A percentile compares a stretch with the other conserved stretches of the same genome.
phyloP scores from a whole-genome alignment of 2,888 invertebrate genomes.

The Sesamia inferens region DNA sequence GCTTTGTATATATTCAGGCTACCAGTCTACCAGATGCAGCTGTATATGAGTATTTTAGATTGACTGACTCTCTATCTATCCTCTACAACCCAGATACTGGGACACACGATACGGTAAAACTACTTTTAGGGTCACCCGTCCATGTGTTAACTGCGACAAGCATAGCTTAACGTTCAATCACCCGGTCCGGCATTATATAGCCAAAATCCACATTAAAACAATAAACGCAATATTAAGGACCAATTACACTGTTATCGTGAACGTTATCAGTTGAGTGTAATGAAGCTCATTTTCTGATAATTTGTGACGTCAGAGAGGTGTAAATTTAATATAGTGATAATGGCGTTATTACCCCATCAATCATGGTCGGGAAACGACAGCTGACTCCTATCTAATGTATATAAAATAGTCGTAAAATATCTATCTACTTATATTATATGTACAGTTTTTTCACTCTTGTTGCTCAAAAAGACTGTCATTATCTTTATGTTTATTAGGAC shows the following conservation, averaged over 20 bases:
- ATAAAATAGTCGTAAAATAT: conserved; percentile 12
- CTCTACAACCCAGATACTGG: too few species aligned
- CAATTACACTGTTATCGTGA: conserved; percentile 57
- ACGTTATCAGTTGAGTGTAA: conserved; percentile 59
- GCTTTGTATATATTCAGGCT: too few species aligned
- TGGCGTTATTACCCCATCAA: conserved; percentile 61
- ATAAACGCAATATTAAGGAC: conserved; percentile 55
- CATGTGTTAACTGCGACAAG: background rate
- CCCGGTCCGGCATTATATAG: background rate
- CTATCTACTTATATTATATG: background rate
- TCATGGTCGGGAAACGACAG: conserved; percentile 61
- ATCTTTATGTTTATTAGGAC: conserved; percentile 5
- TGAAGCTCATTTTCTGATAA: conserved; percentile 66
- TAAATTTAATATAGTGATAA: conserved; percentile 63
- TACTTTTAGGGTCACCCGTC: background rate
- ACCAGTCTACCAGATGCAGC: background rate
- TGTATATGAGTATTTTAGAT: background rate
- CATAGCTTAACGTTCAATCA: background rate
- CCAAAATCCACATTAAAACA: conserved; percentile 52
- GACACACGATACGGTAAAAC: too few species aligned
- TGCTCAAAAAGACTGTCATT: too few species aligned
- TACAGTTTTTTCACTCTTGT: conserved; percentile 15
- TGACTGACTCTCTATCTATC: too few species aligned
- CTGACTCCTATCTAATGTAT: conserved; percentile 45
- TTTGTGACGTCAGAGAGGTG: conserved; percentile 59